phyloP scores from a whole-genome alignment of 2,113 vertebrate species.

The Paradoxurus hermaphroditus region DNA sequence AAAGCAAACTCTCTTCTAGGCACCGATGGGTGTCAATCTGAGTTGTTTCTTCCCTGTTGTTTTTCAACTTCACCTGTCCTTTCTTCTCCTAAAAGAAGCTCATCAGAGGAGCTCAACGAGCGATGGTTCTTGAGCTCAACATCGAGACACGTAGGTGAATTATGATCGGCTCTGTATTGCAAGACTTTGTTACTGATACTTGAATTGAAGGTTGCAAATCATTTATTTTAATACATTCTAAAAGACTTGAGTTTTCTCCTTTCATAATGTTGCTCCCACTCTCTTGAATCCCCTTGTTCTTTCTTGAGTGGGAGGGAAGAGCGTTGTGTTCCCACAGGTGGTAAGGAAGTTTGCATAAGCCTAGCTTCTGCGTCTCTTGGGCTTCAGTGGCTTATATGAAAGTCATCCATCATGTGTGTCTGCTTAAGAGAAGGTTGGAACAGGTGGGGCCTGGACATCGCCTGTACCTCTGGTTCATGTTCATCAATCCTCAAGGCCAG shows the following conservation, averaged over 20 bases:
- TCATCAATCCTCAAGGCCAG: background rate
- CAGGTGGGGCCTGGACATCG: background rate
- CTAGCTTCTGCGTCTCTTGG: background rate
- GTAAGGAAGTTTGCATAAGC: background rate
- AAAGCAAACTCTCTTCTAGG: background rate
- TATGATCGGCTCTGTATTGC: background rate
- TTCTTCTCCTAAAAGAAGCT: background rate
- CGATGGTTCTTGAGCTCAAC: background rate
- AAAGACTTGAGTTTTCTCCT: background rate
- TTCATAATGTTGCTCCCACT: background rate
- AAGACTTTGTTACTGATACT: background rate
- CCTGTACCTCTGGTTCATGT: background rate
- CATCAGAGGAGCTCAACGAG: background rate
- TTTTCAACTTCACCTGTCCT: background rate
- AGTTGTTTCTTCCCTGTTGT: background rate
- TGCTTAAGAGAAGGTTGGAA: background rate
- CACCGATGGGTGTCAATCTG: background rate
- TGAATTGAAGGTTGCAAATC: background rate
- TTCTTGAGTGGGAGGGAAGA: background rate
- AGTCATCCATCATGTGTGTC: background rate
- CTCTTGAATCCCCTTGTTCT: background rate
- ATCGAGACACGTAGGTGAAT: background rate
- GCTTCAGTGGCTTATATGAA: background rate
- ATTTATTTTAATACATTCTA: slow-evolving; percentile 17
- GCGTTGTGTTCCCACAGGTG: background rate